Evolutionary conservation across 2,888 invertebrate species (phyloP), one percentile per base, ranked within the genome.

Genomic region (Cataglyphis cursor): DNA sequence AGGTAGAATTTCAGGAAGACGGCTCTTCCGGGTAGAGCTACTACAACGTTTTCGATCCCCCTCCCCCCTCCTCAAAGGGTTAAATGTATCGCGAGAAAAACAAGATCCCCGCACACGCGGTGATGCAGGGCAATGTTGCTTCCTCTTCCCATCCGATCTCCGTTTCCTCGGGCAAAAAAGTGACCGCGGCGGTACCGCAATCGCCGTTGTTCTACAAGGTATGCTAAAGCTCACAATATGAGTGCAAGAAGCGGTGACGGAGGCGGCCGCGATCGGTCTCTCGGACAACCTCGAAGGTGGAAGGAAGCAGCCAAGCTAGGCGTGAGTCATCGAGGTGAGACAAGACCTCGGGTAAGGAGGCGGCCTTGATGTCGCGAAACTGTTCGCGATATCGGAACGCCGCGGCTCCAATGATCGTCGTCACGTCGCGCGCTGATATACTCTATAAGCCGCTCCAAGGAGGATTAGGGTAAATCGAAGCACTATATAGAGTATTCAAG

Each of bases 261-360:
- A 65, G 75, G 75, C 51, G 51, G 38, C 38, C 44, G 61, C 61
- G 61, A 31, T 74, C 44, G 59, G 70, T 78, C 78, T 78, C 78
- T 78, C 78, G 59, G 57, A 10, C 78, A 78, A 70, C 70, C 78
- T 78, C 78, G 86, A 87, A 88, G 87, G 90, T 85, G 88, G 88
- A 88, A 88, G 87, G 84, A 80, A 83, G 78, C 78, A 70, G 70
- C 70, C 78, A 75, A 57, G 86, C 85, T 89, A 90, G 89, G 86
- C 87, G 89, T 90, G 90, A 90, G 87, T 90, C 90, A 90, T 90
- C 90, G 86, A 83, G 88, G 78, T 70, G 70, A 92, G 92, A 93
- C 92, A 92, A 92, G 92, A 93, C 92, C 92, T 91, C 91, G 90
- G 85, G 92, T 92, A 92, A 92, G 92, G 92, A 92, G 91, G 92